Base-by-base conservation (phyloP, 92 coral and sea anemone genomes). In the Pocillopora meandrina region DNA sequence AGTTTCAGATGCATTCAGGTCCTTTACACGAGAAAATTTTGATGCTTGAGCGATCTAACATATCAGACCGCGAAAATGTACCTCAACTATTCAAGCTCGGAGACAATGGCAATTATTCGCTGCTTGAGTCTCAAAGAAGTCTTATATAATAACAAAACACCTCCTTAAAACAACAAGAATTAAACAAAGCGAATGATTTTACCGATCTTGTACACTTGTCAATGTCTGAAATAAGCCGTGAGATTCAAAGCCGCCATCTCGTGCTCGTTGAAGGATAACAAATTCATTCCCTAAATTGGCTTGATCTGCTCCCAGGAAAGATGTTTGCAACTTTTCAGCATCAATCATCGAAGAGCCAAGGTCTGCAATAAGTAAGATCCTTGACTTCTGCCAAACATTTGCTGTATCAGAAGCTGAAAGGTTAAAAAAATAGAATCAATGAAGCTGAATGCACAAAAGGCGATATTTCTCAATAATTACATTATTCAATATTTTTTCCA, bases 31-130 rank as follows among this genome's bases (percentile, higher is more conserved):
- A 6, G 2, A 14, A 0, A 15, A 34, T 64, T 70, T 70, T 71
- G 16, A 59, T 68, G 85, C 59, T 34, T 52, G 69, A 68, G 60
- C 59, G 4, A 70, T 35, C 34, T 59, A 9, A 76, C 17, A 49
- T 33, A 10, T 19, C 12, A 31, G 19, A 2, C 68, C 80, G 74
- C 65, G 64, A 65, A 19, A 65, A 14, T 49, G 64, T 42, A 42
- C 52, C 52, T 15, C 17, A 20, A 7, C 23, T 3, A 26, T 23
- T 75, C 56, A 33, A 70, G 85, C 19, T 36, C 49, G 21, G 36
- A 58, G 76, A 70, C 77, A 81, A 69, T 68, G 2, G 61, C 67
- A 71, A 70, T 71, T 81, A 71, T 69, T 70, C 71, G 77, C 77
- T 61, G 85, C 31, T 59, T 81, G 18, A 35, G 17, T 42, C 52